Conservation (phyloP, 2,797 vertebrate species). For the Pantherophis vulpinus region DNA sequence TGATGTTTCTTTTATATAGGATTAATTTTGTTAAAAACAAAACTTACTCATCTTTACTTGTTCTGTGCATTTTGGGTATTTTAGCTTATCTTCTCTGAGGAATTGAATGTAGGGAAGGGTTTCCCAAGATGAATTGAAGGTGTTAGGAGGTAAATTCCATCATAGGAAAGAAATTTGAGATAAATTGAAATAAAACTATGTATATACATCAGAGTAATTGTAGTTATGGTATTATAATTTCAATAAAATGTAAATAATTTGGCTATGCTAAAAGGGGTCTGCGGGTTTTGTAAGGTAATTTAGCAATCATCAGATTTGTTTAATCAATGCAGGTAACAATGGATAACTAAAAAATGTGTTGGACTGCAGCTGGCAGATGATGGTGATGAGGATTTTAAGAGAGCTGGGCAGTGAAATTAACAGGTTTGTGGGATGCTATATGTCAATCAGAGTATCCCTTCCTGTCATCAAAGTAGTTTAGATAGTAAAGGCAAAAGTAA, state of each 20-base stretch:
- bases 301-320: neutral
- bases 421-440: neutral
- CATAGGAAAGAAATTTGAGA: neutral
- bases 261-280: neutral
- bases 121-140: neutral
- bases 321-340: neutral
- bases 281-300: neutral
- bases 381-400: neutral
- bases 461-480: neutral
- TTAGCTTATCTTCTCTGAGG: neutral
- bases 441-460: neutral
- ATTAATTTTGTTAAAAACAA: rapidly evolving
- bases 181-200: neutral
- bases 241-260: neutral
- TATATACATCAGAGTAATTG: no score
- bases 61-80: conserved; percentile 23
- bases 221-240: neutral
- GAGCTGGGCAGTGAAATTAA: neutral
- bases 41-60: neutral
- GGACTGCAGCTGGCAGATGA: neutral
- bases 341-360: neutral
- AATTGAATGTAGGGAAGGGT: no score
- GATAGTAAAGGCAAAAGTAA: neutral
- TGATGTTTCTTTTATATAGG: neutral
- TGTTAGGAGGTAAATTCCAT: no score